Evolutionary conservation across 30 jellyfish, hydroid and myxozoan species (phyloP), one percentile per base, ranked within the genome.

Genomic region (Aurelia aurita): DNA sequence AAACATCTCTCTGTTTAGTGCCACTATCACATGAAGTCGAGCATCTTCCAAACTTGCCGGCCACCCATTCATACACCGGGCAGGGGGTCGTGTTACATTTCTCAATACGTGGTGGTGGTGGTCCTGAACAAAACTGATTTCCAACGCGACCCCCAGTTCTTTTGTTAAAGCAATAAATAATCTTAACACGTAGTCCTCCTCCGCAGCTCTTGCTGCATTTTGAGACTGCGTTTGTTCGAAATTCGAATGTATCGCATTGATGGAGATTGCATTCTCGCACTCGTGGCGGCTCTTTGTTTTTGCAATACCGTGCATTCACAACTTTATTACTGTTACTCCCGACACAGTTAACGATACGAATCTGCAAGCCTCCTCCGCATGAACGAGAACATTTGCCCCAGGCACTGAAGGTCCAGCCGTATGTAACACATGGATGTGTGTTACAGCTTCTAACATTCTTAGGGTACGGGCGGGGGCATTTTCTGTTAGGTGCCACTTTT

Each of bases 21-120:
- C 98, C 98, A 2, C 72, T 62, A 18, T 97, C 98, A 77, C 98
- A 93, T 13, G 96, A 89, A 32, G 32, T 89, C 8, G 98, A 87
- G 66, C 98, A 93, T 10, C 87, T 77, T 19, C 97, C 86, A 46
- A 29, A 72, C 25, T 76, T 78, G 18, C 81, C 92, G 25, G 83
- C 19, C 25, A 18, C 64, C 98, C 98, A 93, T 45, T 82, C 73
- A 77, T 57, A 87, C 29, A 89, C 96, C 14, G 98, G 98, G 54
- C 98, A 93, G 19, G 76, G 87, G 10, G 76, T 81, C 23, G 82
- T 43, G 74, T 93, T 93, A 58, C 98, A 93, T 27, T 65, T 77
- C 18, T 69, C 90, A 11, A 93, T 74, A 34, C 92, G 79, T 16
- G 87, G 94, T 71, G 98, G 98, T 18, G 97, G 70, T 21, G 98